Evolutionary conservation across 2,888 invertebrate species (phyloP).

Genomic region (Dexiosoma caninum): DNA sequence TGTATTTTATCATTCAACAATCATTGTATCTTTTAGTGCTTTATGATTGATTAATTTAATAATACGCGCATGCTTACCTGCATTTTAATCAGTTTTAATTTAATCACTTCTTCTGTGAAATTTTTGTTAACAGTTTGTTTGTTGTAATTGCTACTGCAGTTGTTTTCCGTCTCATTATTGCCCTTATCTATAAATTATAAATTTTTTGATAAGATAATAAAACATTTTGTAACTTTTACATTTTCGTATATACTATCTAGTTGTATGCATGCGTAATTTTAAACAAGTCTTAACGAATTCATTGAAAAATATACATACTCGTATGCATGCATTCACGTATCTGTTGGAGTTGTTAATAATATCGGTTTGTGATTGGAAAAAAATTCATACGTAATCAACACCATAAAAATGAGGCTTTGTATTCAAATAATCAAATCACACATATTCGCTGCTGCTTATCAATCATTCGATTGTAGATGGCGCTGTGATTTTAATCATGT

Average conservation of each 20-base stretch:
- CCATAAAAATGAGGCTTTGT: too few relatives aligned
- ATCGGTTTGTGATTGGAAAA: too few relatives aligned
- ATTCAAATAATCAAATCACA: too few relatives aligned
- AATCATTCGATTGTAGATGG: too few relatives aligned
- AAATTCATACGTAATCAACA: too few relatives aligned
- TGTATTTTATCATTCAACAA: constrained; percentile 52
- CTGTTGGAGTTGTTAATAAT: too few relatives aligned
- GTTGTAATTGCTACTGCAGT: constrained; percentile 14
- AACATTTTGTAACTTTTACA: neutral
- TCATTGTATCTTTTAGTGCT: constrained; percentile 55
- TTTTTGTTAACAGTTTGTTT: neutral
- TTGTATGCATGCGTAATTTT: neutral
- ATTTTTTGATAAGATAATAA: constrained; percentile 1
- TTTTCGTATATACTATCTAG: neutral
- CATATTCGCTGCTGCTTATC: too few relatives aligned
- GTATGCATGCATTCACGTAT: too few relatives aligned
- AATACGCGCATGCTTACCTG: constrained; percentile 58
- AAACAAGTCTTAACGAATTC: constrained; percentile 20
- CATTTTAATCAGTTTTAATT: constrained; percentile 49
- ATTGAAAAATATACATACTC: too few relatives aligned
- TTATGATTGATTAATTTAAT: constrained; percentile 63
- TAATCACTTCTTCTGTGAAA: neutral
- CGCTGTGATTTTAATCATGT: too few relatives aligned
- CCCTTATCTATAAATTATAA: constrained; percentile 22
- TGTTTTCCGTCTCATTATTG: neutral